Evolutionary conservation across 1,140 invertebrate species (phyloP).

Genomic region (Asobara japonica): DNA sequence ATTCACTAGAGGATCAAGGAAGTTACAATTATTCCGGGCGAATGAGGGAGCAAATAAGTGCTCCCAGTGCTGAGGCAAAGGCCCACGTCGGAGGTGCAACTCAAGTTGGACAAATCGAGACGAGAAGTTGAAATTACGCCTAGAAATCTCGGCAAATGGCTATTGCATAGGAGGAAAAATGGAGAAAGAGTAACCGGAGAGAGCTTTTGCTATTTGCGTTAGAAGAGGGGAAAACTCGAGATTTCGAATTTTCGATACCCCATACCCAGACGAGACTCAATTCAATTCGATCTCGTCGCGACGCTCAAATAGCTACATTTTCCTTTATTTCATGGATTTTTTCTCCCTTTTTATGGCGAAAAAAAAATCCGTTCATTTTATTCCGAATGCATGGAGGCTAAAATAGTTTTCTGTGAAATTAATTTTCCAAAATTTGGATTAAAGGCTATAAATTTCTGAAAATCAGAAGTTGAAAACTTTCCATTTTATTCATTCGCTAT

Average conservation of each 20-base stretch:
- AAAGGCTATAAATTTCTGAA: too few relatives aligned
- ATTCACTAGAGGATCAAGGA: conserved; percentile 28
- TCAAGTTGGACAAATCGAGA: not conserved
- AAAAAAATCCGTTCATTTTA: too few relatives aligned
- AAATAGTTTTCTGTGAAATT: too few relatives aligned
- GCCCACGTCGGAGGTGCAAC: not conserved
- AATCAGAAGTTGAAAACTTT: too few relatives aligned
- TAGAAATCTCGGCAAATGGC: not conserved
- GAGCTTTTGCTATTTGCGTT: conserved; percentile 17
- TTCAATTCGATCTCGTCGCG: conserved; percentile 22
- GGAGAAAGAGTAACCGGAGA: not conserved
- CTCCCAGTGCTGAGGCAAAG: not conserved
- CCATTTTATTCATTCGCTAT: too few relatives aligned
- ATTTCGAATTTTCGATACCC: conserved; percentile 17
- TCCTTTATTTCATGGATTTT: conserved; percentile 4
- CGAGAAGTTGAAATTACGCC: conserved; percentile 24
- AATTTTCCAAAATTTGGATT: too few relatives aligned
- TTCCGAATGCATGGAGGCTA: too few relatives aligned
- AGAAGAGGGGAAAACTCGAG: not conserved
- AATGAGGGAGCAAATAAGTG: conserved; percentile 4
- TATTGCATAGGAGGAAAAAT: conserved; percentile 5
- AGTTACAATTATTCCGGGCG: conserved; percentile 29
- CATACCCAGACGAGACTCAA: conserved; percentile 6
- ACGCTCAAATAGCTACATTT: conserved; percentile 5
- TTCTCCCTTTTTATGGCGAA: not conserved